Evolutionary conservation across 2,113 vertebrate species (phyloP).

Genomic region (Tretioscincus oriximinensis): DNA sequence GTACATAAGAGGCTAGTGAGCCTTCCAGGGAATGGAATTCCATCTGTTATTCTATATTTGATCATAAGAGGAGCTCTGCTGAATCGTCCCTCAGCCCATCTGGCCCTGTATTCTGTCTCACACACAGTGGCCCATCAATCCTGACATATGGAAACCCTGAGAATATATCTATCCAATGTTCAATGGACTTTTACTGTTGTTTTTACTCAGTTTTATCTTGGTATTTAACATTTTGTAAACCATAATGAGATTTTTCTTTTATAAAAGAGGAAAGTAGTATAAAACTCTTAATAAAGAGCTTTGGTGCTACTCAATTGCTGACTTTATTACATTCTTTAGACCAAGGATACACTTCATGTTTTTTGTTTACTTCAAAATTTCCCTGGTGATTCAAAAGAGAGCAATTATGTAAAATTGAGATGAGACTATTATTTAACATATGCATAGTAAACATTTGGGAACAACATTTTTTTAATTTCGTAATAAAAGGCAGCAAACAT

Average conservation of each 20-base stretch:
- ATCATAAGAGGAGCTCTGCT: background rate
- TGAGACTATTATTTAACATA: conserved; percentile 19
- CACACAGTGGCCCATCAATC: background rate
- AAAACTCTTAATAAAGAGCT: too few relatives aligned
- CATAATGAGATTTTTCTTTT: too few relatives aligned
- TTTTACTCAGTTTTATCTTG: too few relatives aligned
- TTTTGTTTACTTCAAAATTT: conserved; percentile 18
- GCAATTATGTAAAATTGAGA: too few relatives aligned
- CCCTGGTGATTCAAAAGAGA: conserved; percentile 1
- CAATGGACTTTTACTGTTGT: too few relatives aligned
- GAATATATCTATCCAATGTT: too few relatives aligned
- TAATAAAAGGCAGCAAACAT: background rate
- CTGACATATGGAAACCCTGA: too few relatives aligned
- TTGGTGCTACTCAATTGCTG: background rate
- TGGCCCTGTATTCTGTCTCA: too few relatives aligned
- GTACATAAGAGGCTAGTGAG: background rate
- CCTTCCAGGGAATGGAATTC: background rate
- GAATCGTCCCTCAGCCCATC: too few relatives aligned
- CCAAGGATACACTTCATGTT: background rate
- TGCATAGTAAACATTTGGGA: background rate
- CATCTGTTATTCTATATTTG: background rate
- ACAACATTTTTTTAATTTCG: conserved; percentile 5
- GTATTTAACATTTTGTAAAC: too few relatives aligned
- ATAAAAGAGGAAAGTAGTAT: too few relatives aligned
- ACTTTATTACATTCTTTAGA: conserved; percentile 31